Evolutionary conservation across 1,140 invertebrate genomes (phyloP), one percentile per base, ranked within the genome.

Genomic region (Pseudomyrmex concolor): DNA sequence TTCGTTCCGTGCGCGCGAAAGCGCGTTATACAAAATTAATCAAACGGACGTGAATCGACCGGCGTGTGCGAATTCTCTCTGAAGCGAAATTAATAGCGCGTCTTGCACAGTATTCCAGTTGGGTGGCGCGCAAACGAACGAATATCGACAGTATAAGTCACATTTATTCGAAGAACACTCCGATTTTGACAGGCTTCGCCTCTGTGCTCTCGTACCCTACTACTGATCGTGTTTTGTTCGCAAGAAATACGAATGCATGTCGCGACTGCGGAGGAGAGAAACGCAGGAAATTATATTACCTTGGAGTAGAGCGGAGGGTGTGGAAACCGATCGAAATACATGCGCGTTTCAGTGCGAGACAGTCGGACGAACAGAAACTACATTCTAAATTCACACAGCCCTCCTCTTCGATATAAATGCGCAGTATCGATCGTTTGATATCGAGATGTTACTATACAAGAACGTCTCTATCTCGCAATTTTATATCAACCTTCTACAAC

Each of bases 221-320:
- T 5, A 70, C 73, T 86, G 86, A 87, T 25, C 66, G 77, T 57
- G 76, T 84, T 84, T 84, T 76, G 71, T 76, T 84, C 60, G 54
- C 50, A 80, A 66, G 71, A 84, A 81, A 81, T 68, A 81, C 54
- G 22, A 72, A 72, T 60, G 50, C 54, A 13, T 50, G 43, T 34
- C 62, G 15, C 62, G 57, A 15, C 22, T 5, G 71, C 13, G 66
- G 43, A 67, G 70, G 57, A 59, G 60, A 84, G 55, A 73, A 54
- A 74, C 8, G 17, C 48, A 84, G 86, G 83, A 88, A 88, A 77
- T 88, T 88, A 87, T 66, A 88, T 87, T 66, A 85, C 66, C 63
- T 51, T n/a, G 71, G 59, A 51, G 13, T 2, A 51, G 70, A 72
- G 51, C 59, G 74, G 71, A 73, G 54, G 55, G 43, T 19, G 51